Evolutionary conservation across 92 coral and sea anemone genomes (phyloP), one percentile per base, ranked within the genome.

Genomic region (Porites divaricata): DNA sequence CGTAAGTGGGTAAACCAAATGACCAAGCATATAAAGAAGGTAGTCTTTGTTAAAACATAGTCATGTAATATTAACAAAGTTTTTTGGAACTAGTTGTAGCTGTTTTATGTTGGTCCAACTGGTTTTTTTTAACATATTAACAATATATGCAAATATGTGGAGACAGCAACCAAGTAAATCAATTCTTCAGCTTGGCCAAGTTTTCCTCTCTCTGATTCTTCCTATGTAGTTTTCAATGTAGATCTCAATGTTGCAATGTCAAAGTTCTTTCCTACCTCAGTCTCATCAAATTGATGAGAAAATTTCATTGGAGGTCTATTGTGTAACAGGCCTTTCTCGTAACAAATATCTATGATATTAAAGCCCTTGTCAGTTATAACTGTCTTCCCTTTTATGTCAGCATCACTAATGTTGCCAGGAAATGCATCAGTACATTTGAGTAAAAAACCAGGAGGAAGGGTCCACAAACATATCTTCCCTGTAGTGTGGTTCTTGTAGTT

Each of bases 301-400:
- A 78, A 78, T 78, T 78, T 61, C 85, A 80, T 80, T 65, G 74
- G 78, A 63, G 88, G 88, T 52, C 83, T 67, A 53, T 85, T 85
- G 71, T 65, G 84, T 45, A 77, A 56, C 65, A 85, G 45, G 24
- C 84, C 84, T 59, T 63, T 85, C 48, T 85, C 57, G 25, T 63
- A 79, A 78, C 89, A 85, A 2, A 58, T 25, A 24, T 85, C 89
- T 77, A 63, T 63, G 23, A 85, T 85, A 23, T 77, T 77, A 76
- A 85, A 85, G 9, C 88, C 82, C 63, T 84, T 84, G 88, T 62
- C 82, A 49, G 83, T 76, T 77, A 85, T 76, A 51, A 85, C 35
- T 53, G 76, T 54, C 56, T 85, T 78, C 9, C 84, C 84, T 45
- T 57, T 67, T n/a, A 85, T 77, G 24, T 85, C 79, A 48, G 78